Base-by-base conservation (phyloP, 2,888 invertebrate genomes). In the Cyaniris semiargus region DNA sequence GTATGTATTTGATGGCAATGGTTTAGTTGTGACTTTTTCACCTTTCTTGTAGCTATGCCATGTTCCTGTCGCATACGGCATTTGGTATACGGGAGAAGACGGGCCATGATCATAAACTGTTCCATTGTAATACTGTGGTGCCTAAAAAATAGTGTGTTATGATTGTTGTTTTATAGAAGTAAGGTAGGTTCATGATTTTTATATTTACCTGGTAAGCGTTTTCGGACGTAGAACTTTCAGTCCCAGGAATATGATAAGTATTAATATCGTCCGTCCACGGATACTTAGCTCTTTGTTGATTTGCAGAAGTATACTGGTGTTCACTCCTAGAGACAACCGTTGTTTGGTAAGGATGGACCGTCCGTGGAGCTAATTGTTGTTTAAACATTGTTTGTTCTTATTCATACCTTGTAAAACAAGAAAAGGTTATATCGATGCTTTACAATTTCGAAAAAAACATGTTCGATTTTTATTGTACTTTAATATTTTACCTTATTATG, bases 161-260 rank as follows among this genome's bases (percentile, higher is more conserved):
- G 31, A 53, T 18, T 23, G 3, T 48, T 27, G 23, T 13, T 44
- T 15, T 38, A 18, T 31, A n/a, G n/a, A n/a, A n/a, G n/a, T 13
- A 38, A 31, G 44, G 3, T 44, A 23, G n/a, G 21, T 15, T 53
- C 18, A 48, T 18, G 15, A 21, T 56, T 74, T 21, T 23, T 70
- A 78, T 34, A 84, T 89, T 81, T 85, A 94, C 94, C 83, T 94
- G 90, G 81, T 94, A 94, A 13, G 90, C 91, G 83, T 89, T 91
- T 78, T 94, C 94, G 0, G 94, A 94, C 23, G 90, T 90, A n/a
- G 94, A 94, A 81, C 94, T 94, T 76, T 94, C 94, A 1, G 94
- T 93, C 8, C 91, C 93, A 58, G 92, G 85, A 56, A 90, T 88
- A 81, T 93, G 93, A 80, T 92, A 92, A 13, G 89, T 81, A 79